Evolutionary conservation across 2,797 vertebrate species (phyloP), one percentile per base, ranked within the genome.

Genomic region (Geotrypetes seraphini): DNA sequence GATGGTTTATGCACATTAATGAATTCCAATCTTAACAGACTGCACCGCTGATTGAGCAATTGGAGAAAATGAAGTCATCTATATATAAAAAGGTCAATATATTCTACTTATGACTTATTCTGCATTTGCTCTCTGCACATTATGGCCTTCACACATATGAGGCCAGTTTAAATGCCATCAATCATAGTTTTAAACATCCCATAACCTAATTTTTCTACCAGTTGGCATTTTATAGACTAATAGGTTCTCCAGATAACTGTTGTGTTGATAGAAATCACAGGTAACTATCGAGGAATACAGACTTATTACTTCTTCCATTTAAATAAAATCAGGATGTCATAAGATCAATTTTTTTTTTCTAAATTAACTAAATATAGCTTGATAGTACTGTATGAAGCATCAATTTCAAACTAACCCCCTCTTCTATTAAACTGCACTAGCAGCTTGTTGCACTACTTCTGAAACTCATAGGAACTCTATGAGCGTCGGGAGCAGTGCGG

Each of bases 11-110:
- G 14, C 5, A 56, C 33, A 31, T 41, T 58, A 51, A 60, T 54
- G 19, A 51, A 35, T 28, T 50, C 18, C 43, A 17, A 35, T 52
- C 44, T 60, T 25, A 39, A 27, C 33, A 25, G 46, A 25, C 50
- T 47, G 38, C 47, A 35, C 28, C 56, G 36, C 59, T 36, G 51
- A 41, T 31, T 28, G 30, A 52, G 48, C 29, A 66, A 44, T 60
- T 12, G 57, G 8, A 7, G 18, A 55, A 50, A 67, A 57, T 25
- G 7, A 33, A 12, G 40, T 60, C 7, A 16, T 36, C 38, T 38
- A 26, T 48, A 35, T 39, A 30, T 15, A 20, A 46, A 51, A 35
- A 62, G 43, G 30, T 52, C 44, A 64, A 25, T 28, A 16, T n/a
- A 43, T 46, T 40, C 24, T 52, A 39, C 39, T 57, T 37, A 38